Evolutionary conservation across 2,888 invertebrate genomes (phyloP), one percentile per base, ranked within the genome.

Genomic region (Germaria angustata): DNA sequence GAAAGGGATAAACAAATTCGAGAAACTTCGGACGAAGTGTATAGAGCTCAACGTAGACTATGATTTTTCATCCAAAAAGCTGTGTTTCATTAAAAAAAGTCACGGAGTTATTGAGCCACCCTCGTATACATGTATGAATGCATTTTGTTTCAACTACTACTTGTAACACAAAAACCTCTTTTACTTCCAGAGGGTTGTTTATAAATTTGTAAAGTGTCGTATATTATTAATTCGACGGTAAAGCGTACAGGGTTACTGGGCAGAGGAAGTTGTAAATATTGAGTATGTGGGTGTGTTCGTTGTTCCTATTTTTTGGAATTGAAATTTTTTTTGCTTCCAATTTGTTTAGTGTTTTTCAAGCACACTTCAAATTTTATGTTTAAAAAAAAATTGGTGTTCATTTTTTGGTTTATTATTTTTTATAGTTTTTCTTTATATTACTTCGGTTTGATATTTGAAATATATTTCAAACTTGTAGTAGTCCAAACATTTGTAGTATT

Each of bases 161-260:
- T 36, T 28, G 46, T 34, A 36, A 22, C n/a, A 63, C 0, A 65
- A 49, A 57, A 13, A 44, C 20, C 34, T 46, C 13, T 65, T 51
- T 39, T 2, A 57, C 57, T 24, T 46, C 17, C 53, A 69, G 57
- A 41, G 80, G 80, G 76, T 76, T 24, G 80, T 51, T 81, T 15
- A 24, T 2, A 51, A 32, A 59, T 49, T 15, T 15, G 20, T 61
- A 22, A 65, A 41, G 55, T 57, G 72, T 51, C 28, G 28, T 53
- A 34, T 46, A n/a, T 13, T 9, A n/a, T 13, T 28, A 8, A 22
- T 6, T 13, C 3, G 32, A 15, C 17, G 24, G 28, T 49, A 34
- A 24, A 11, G 57, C 6, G n/a, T 13, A 61, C 49, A 41, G 41
- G 71, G 49, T 51, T 41, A 8, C 17, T 8, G 17, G 36, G 13